These are phyloP conservation scores for Erpornis zantholeuca DNA, from an alignment of 2,113 vertebrate genomes.

Conservation along the genomic window DNA sequence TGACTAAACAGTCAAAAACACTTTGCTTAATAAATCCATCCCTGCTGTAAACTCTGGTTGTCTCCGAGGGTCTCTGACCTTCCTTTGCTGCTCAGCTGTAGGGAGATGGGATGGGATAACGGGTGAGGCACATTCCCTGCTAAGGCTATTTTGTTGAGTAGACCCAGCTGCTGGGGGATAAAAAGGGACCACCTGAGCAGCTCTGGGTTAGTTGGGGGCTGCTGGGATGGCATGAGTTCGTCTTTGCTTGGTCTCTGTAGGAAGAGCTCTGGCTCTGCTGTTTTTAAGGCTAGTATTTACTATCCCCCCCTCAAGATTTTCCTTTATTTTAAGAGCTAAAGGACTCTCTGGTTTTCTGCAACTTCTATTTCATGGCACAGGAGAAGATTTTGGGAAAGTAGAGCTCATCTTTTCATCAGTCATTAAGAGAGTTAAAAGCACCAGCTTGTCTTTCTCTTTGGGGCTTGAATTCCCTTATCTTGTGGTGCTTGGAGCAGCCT, in stretches of 20 bases:
- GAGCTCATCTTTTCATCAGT: neutral
- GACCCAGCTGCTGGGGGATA: neutral
- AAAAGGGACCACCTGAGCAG: neutral
- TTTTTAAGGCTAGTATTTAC: neutral
- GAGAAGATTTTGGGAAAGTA: neutral
- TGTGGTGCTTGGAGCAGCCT: neutral
- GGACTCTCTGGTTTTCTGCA: neutral
- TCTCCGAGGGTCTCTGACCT: neutral
- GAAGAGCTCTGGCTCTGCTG: neutral
- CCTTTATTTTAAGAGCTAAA: neutral
- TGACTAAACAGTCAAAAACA: neutral
- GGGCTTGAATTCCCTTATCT: neutral
- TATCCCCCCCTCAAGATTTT: rapidly evolving
- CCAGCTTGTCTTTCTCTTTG: neutral
- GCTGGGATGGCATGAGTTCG: neutral
- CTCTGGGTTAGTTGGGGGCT: rapidly evolving
- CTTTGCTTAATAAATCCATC: neutral
- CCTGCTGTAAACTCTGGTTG: neutral
- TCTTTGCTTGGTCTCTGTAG: neutral
- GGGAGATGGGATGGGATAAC: rapidly evolving
- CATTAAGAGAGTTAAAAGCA: neutral
- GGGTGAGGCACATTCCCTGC: neutral
- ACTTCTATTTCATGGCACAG: neutral
- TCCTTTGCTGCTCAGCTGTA: neutral
- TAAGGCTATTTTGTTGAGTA: neutral